Base-by-base conservation (phyloP, 2,888 invertebrate species). In the Arge pagana region DNA sequence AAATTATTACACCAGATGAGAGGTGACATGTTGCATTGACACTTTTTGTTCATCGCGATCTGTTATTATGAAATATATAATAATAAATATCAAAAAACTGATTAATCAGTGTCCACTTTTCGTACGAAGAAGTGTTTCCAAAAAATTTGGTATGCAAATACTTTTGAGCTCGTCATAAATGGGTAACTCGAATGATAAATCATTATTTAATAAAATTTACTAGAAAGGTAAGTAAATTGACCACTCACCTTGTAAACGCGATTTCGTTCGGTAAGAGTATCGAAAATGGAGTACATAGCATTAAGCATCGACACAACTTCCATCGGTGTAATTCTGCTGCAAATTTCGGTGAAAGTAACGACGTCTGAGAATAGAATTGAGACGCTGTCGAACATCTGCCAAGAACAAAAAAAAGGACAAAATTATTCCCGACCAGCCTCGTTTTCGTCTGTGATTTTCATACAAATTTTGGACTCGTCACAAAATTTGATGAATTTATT, bases 241-340 rank as follows among this genome's bases (percentile, higher is more conserved):
- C 7, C 31, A 45, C 23, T 37, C 74, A 96, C 97, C 86, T 98
- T 98, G 72, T 96, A 97, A 4, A 97, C 96, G 36, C 87, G 83
- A 78, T 97, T 96, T 60, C 89, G 82, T 73, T 96, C 96, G 0
- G 96, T 96, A 3, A 97, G 82, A 1, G 87, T 89, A 71, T 98
- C 98, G 70, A 98, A 98, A 65, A 95, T 88, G n/a, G 95, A 96
- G 78, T 94, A 95, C 95, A 97, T 96, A 19, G 90, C 90, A 76
- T 98, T 98, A 36, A 98, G 82, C 91, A 98, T 94, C 19, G 93
- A 93, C 0, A 98, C 97, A 4, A 98, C 97, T 73, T 96, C 93
- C 93, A 98, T 95, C 0, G 97, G 96, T 0, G 93, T 90, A 66
- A 98, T 93, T 58, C 93, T 84, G 66, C 93, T 93, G 75, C 97